Evolutionary conservation across 2,888 invertebrate genomes (phyloP), one percentile per base, ranked within the genome.

Genomic region (Lasioglossum pauxillum): DNA sequence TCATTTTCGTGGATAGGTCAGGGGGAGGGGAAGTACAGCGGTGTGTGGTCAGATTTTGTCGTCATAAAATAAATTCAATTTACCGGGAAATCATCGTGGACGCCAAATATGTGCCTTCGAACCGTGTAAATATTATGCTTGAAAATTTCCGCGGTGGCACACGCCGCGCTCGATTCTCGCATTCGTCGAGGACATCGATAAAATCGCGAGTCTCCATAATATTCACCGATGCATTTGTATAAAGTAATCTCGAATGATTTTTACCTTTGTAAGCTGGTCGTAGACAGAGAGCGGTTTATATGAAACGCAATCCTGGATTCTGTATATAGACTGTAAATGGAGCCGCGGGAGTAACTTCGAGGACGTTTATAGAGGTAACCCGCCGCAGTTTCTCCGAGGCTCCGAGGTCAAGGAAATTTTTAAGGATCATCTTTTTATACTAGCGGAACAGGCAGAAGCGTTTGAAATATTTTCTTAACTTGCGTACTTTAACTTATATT

Each of bases 401-500:
- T 38, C 31, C 46, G 46, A 14, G 27, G 19, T 46, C 44, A 73
- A 8, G 46, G 19, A 44, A 46, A 73, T 73, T 16, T 73, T 44
- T 46, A 73, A 49, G 49, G 10, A 73, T 8, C 73, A 73, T 49
- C 73, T 31, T 73, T 49, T 73, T 49, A 23, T 49, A 73, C 49
- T 12, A 19, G 31, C 31, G 19, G 16, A 49, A 73, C 35, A 31
- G 27, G 31, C 31, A 23, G 27, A 35, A 73, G 31, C 31, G 41
- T 49, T 73, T 27, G 31, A 49, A 49, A 44, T 31, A 49, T 73
- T 73, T 49, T 46, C 31, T 16, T 19, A 73, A 46, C 72, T 73
- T 5, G 23, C 69, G 69, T 38, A 69, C 69, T 38, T 69, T 19
- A 46, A 73, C 41, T 73, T 73, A 23, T 67, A 67, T 67, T 67